Evolutionary conservation across 2,113 vertebrate genomes (phyloP).

Genomic region (Clarias gariepinus): DNA sequence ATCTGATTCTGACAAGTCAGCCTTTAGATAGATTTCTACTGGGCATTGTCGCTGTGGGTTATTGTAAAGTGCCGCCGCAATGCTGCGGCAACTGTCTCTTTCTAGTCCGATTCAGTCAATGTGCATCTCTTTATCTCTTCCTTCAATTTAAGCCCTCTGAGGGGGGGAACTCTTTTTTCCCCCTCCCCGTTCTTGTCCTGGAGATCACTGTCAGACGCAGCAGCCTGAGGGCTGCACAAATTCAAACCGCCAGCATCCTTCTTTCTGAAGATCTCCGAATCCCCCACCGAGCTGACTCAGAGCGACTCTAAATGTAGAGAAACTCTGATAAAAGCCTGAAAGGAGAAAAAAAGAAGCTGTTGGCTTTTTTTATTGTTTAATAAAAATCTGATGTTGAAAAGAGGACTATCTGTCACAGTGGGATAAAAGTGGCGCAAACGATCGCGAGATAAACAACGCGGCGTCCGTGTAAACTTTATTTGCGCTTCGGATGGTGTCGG

Average conservation of each 20-base stretch:
- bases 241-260: constrained; percentile 10
- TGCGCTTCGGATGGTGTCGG: constrained; percentile 51
- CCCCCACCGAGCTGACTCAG: not conserved
- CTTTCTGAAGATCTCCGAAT: not conserved
- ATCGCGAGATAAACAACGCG: not conserved
- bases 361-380: constrained; percentile 7
- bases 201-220: constrained; percentile 23
- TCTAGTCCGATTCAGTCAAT: not conserved
- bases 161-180: not conserved
- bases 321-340: constrained; percentile 6
- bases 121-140: constrained; percentile 23
- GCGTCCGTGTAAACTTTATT: constrained; percentile 52
- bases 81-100: constrained; percentile 12
- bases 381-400: not conserved
- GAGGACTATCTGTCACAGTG: not conserved
- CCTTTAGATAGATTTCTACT: constrained; percentile 51
- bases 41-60: constrained; percentile 33
- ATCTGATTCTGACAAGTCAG: constrained; percentile 45
- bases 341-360: not conserved
- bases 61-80: constrained; percentile 25
- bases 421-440: not conserved
- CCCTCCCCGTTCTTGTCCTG: not conserved
- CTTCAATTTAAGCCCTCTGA: constrained; percentile 43
- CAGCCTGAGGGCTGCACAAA: constrained; percentile 7
- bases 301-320: not conserved